These are phyloP conservation scores for Phortica variegata DNA, from an alignment of 1,140 invertebrate genomes.

Conservation along the genomic window DNA sequence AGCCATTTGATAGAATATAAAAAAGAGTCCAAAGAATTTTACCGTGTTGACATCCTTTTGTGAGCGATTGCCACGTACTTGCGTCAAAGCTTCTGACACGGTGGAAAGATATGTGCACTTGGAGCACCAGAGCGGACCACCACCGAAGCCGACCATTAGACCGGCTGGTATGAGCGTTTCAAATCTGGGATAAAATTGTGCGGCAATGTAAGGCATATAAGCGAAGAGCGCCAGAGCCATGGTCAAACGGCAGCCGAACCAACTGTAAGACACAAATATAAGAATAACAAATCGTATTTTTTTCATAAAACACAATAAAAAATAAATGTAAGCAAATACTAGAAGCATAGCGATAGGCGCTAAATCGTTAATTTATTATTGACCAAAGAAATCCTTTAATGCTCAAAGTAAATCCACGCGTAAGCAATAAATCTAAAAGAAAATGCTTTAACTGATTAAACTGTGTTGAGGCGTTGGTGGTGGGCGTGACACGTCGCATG, in stretches of 20 bases:
- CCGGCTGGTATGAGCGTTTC: constrained; percentile 85
- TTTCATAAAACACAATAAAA: background rate
- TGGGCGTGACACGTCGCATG: no score
- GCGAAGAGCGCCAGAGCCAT: constrained; percentile 79
- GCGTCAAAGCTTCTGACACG: constrained; percentile 81
- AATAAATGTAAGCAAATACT: background rate
- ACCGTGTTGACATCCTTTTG: constrained; percentile 80
- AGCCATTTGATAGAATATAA: constrained; percentile 91
- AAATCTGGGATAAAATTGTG: constrained; percentile 86
- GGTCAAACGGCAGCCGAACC: constrained; percentile 84
- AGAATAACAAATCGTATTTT: background rate
- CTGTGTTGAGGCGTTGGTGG: no score
- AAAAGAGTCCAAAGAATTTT: constrained; percentile 96
- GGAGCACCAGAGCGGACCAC: constrained; percentile 91
- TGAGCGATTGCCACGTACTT: constrained; percentile 60
- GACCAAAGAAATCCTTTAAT: background rate
- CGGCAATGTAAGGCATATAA: constrained; percentile 89
- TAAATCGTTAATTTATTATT: constrained; percentile 76
- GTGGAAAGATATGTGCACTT: constrained; percentile 94
- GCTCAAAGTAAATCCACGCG: background rate
- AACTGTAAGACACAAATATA: constrained; percentile 75
- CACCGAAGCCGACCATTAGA: constrained; percentile 80
- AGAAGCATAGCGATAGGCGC: constrained; percentile 78
- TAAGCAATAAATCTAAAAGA: no score
- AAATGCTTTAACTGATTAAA: constrained; percentile 53